Evolutionary conservation across 2,797 vertebrate species (phyloP).

Genomic region (Acipenser transmontanus): DNA sequence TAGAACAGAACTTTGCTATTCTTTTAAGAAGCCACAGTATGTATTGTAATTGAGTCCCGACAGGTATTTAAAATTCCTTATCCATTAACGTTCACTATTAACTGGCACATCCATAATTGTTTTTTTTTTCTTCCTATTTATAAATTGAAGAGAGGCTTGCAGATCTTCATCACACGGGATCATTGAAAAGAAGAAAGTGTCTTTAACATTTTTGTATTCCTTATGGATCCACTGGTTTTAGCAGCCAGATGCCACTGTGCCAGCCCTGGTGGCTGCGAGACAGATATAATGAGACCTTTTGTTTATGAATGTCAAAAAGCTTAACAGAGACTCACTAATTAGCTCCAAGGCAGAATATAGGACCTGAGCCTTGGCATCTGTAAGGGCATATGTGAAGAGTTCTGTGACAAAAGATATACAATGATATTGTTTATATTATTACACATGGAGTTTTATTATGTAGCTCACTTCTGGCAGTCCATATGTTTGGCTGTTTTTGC

Average conservation of each 20-base stretch:
- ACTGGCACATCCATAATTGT: neutral
- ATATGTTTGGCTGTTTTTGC: too few species aligned
- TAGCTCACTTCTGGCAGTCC: too few species aligned
- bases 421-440: too few species aligned
- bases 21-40: too few species aligned
- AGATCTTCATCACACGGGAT: neutral
- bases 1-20: too few species aligned
- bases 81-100: neutral
- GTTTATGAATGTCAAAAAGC: neutral
- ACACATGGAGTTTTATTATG: too few species aligned
- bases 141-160: neutral
- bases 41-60: too few species aligned
- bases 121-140: neutral
- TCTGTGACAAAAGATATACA: neutral
- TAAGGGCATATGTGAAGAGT: neutral
- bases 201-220: neutral
- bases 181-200: neutral
- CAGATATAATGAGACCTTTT: neutral
- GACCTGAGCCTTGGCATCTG: neutral
- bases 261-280: neutral
- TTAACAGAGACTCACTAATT: conserved; percentile 1
- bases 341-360: neutral
- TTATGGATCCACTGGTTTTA: neutral
- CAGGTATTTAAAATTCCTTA: neutral
- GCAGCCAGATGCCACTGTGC: neutral